A percentile compares a stretch with the other conserved stretches of the same genome.
These are phyloP conservation scores for Drosophila infuscata DNA, from an alignment of 2,888 invertebrate genomes.

Conservation along the genomic window DNA sequence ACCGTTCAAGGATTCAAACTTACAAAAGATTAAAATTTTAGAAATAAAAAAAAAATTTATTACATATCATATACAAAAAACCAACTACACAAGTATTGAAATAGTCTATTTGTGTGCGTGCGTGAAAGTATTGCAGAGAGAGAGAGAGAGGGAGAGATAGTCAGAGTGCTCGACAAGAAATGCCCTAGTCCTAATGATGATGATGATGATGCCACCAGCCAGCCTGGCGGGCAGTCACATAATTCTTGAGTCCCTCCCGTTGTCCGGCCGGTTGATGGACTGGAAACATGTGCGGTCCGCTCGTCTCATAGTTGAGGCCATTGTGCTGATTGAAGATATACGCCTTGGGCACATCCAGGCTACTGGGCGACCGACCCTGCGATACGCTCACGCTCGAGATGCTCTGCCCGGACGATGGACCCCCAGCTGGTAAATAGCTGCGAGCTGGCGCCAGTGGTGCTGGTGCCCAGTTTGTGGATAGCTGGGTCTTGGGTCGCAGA, in stretches of 20 bases:
- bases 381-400: conserved; percentile 69
- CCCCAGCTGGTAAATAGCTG: conserved; percentile 42
- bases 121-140: background rate
- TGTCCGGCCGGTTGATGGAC: conserved; percentile 49
- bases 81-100: background rate
- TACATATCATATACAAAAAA: conserved; percentile 5
- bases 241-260: conserved; percentile 74
- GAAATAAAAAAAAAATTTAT: conserved; percentile 7
- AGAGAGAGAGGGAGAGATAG: background rate
- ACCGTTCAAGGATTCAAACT: background rate
- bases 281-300: conserved; percentile 83
- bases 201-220: conserved; percentile 82
- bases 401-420: conserved; percentile 38
- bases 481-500: conserved; percentile 57
- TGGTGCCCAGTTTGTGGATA: conserved; percentile 52
- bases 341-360: conserved; percentile 81
- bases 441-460: conserved; percentile 41
- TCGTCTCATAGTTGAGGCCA: conserved; percentile 83
- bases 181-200: conserved; percentile 58
- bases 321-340: conserved; percentile 85
- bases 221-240: conserved; percentile 74
- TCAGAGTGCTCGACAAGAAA: background rate
- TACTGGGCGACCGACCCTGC: conserved; percentile 15
- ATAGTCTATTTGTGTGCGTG: background rate
- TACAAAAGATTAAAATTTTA: background rate